Evolutionary conservation across 1,140 invertebrate genomes (phyloP), one percentile per base, ranked within the genome.

Genomic region (Drosophila subobscura): DNA sequence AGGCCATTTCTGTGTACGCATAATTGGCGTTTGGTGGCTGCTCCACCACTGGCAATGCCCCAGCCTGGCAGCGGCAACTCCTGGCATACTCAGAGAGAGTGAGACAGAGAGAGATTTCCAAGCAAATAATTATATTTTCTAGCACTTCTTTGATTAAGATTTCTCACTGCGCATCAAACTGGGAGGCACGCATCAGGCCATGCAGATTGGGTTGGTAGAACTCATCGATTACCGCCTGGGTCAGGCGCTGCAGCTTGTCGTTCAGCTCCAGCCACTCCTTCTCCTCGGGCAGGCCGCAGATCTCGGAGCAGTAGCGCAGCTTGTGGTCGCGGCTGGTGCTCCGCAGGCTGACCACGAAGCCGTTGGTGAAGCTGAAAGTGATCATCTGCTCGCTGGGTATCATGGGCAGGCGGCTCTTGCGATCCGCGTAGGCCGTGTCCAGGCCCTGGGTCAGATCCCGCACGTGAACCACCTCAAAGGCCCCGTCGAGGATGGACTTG

Each of bases 241-340:
- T 95, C 94, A 98, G 96, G 71, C 95, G 94, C 6, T 93, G 92
- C 4, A 98, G 91, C 40, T 94, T 94, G 3, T 88, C 74, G 73
- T 94, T 93, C 16, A 96, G 92, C 66, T 92, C 92, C 20, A 93
- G 92, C 90, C 95, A 93, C 89, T 97, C 93, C 53, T 96, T 98
- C 92, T 95, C 91, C 61, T 93, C 92, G 4, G 95, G 95, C 14
- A 93, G 81, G 55, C 95, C 95, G 66, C 95, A 95, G 14, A 98
- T 92, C 92, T 99, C 98, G 1, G 97, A 96, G 92, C 99, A 99
- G 91, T 98, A 98, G 92, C 98, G 99, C 47, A 99, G 94, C 92
- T 99, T 99, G 16, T 98, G 97, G 91, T 99, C 98, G 0, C 98
- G 99, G 12, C 98, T 97, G 92, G 97, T 99, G 0, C 97, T 98